These are phyloP conservation scores for Manduca sexta DNA, from an alignment of 1,140 invertebrate genomes.

Conservation along the genomic window DNA sequence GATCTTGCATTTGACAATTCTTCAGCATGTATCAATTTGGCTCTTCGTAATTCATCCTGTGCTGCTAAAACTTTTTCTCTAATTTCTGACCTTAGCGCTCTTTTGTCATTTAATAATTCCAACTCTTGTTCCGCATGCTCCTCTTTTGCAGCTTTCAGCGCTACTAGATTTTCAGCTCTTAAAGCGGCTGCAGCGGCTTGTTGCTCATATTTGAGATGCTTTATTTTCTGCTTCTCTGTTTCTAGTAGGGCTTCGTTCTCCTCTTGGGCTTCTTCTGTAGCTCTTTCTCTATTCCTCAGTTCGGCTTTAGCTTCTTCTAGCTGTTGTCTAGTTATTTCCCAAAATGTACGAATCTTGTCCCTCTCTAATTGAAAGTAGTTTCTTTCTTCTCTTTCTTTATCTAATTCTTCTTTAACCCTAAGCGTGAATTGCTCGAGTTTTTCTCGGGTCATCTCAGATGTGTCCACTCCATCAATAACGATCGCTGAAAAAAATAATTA, in stretches of 20 bases:
- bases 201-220: slow-evolving; percentile 93
- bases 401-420: slow-evolving; percentile 92
- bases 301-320: slow-evolving; percentile 85
- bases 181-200: slow-evolving; percentile 86
- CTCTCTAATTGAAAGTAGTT: slow-evolving; percentile 97
- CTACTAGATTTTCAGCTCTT: slow-evolving; percentile 73
- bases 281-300: slow-evolving; percentile 88
- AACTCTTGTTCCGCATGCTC: slow-evolving; percentile 81
- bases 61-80: slow-evolving; percentile 82
- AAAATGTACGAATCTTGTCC: slow-evolving; percentile 95
- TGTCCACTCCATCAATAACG: slow-evolving; percentile 92
- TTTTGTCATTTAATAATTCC: slow-evolving; percentile 86
- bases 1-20: slow-evolving; percentile 79
- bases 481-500: slow-evolving; percentile 66
- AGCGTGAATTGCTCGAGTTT: slow-evolving; percentile 92
- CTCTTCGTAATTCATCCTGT: slow-evolving; percentile 68
- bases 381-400: slow-evolving; percentile 93
- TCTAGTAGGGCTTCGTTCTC: slow-evolving; percentile 90
- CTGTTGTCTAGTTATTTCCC: slow-evolving; percentile 89
- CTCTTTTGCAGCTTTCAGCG: slow-evolving; percentile 66
- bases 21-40: slow-evolving; percentile 66
- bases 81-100: slow-evolving; percentile 80
- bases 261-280: slow-evolving; percentile 90
- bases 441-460: slow-evolving; percentile 93
- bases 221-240: slow-evolving; percentile 93